Conservation (phyloP, 2,888 invertebrate species). For the Aphelenchoides bicaudatus region DNA sequence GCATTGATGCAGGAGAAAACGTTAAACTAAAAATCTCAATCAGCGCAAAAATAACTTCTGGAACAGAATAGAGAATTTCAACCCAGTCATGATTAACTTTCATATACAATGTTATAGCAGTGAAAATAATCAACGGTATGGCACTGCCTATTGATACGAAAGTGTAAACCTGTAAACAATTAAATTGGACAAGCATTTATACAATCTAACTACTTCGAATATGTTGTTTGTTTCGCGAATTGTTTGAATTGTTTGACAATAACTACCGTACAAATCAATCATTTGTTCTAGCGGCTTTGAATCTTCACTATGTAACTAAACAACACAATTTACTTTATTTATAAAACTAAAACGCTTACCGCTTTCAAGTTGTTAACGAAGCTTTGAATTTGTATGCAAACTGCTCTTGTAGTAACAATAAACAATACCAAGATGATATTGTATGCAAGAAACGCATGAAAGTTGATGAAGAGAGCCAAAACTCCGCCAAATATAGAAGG, state of each 20-base stretch:
- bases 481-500: neutral
- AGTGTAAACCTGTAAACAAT: slow-evolving; percentile 24
- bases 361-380: neutral
- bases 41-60: slow-evolving; percentile 18
- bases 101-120: slow-evolving; percentile 19
- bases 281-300: slow-evolving; percentile 1
- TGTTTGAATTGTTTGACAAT: slow-evolving; percentile 13
- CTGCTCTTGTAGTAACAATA: neutral
- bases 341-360: slow-evolving; percentile 1
- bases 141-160: slow-evolving; percentile 23
- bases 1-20: slow-evolving; percentile 20
- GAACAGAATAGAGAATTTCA: slow-evolving; percentile 12
- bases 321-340: neutral
- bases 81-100: slow-evolving; percentile 13
- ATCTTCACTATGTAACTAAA: slow-evolving; percentile 21
- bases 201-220: slow-evolving; percentile 26
- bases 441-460: slow-evolving; percentile 11
- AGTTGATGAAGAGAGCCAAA: neutral
- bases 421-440: neutral
- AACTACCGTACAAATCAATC: slow-evolving; percentile 12
- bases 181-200: neutral
- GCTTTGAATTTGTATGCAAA: neutral
- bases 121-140: slow-evolving; percentile 25
- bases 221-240: slow-evolving; percentile 20
- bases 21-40: slow-evolving; percentile 24